Conservation (phyloP, 2,797 vertebrate genomes). For the Coccyzus lansbergi region DNA sequence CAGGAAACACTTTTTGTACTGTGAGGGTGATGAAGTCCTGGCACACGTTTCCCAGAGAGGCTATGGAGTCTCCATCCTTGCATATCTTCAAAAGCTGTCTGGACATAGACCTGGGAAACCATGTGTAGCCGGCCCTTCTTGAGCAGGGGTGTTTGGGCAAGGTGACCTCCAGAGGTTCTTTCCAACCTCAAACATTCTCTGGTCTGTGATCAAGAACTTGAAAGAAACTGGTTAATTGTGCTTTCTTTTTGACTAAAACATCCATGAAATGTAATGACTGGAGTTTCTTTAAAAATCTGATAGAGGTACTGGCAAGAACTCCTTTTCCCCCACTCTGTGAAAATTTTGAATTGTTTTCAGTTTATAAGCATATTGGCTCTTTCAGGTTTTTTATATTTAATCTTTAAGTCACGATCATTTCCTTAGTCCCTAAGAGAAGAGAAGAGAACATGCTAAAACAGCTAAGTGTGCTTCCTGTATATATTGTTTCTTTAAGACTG, state of each 20-base stretch:
- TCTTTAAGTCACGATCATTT: not conserved
- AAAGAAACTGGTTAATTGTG: not conserved
- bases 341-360: not conserved
- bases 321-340: not conserved
- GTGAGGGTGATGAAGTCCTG: accelerated
- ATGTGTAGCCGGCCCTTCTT: not conserved
- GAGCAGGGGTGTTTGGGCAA: not conserved
- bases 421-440: not conserved
- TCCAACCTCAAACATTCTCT: not conserved
- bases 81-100: not conserved
- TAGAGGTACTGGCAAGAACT: not conserved
- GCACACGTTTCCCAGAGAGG: not conserved
- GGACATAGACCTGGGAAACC: not conserved
- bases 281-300: not conserved
- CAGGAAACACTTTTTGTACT: accelerated
- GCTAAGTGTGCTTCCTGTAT: not conserved
- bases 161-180: not conserved
- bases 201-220: not conserved
- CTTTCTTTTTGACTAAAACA: not conserved
- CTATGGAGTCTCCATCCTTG: not conserved
- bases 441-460: not conserved
- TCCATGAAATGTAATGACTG: not conserved
- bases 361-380: not conserved
- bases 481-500: not conserved
- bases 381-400: not conserved